Evolutionary conservation across 2,113 vertebrate species (phyloP), one percentile per base, ranked within the genome.

Genomic region (Apeltes quadracus): DNA sequence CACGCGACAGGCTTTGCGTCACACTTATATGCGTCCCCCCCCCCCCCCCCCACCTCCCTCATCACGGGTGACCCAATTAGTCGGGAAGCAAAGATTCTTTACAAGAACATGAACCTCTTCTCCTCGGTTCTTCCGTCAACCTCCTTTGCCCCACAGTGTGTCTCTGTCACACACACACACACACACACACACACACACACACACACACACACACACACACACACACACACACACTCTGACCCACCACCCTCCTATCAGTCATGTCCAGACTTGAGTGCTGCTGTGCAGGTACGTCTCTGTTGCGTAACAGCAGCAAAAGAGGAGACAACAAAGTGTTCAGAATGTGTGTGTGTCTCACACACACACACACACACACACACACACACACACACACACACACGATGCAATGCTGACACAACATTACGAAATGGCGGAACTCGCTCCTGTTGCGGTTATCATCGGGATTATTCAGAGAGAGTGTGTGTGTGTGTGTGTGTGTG

Each of bases 341-440:
- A 80, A 70, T 20, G 5, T 11, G 5, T 34, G 32, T 34, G 3
- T 11, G n/a, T n/a, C n/a, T n/a, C 58, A 36, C 68, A 22, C 68
- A 34, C 57, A 7, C 61, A 46, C 48, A 50, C 68, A 61, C 61
- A 36, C 55, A 1, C 54, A 29, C 55, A 63, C 56, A 50, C 57
- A 62, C 25, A 53, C 64, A 53, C 53, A 48, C 57, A 46, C 57
- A 41, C 65, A 27, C 67, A 58, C 55, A 54, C 36, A 58, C 29
- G 63, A 78, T 65, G 83, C 59, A 63, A 78, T 58, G 79, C 75
- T 78, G 87, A 78, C 82, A 88, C 85, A 87, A 88, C 83, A 86
- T 84, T 90, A 70, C 84, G 90, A 92, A 92, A 92, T 92, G 91
- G 91, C 91, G 91, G 91, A 91, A 91, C 85, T 86, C 79, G 80